These are phyloP conservation scores for Balaeniceps rex DNA, from an alignment of 2,113 vertebrate species.

Conservation along the genomic window DNA sequence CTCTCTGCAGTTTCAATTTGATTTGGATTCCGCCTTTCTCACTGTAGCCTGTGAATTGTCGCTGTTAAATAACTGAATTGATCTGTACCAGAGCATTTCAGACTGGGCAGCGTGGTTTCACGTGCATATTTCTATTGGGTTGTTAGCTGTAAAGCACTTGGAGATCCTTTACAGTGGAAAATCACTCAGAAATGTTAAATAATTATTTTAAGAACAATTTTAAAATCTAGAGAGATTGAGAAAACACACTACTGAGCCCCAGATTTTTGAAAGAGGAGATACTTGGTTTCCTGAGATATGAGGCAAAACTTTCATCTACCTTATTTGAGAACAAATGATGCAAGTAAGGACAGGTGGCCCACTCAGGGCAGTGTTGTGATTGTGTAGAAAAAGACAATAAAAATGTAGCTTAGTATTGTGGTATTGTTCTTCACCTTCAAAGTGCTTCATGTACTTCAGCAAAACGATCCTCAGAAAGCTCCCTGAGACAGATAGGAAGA, in stretches of 20 bases:
- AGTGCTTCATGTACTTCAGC: background rate
- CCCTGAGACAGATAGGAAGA: background rate
- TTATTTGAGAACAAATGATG: background rate
- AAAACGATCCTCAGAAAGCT: background rate
- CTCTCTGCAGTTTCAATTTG: background rate
- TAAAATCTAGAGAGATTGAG: background rate
- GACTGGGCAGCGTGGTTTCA: background rate
- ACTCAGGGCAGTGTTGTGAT: background rate
- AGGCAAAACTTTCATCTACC: background rate
- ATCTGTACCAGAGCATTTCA: background rate
- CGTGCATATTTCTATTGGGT: rapidly evolving
- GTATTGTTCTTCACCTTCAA: background rate
- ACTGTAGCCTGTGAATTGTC: background rate
- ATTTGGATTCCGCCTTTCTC: background rate
- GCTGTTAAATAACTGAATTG: background rate
- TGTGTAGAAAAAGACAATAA: background rate
- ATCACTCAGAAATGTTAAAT: background rate
- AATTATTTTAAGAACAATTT: background rate
- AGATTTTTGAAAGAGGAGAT: background rate
- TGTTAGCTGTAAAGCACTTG: background rate
- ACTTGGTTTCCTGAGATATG: background rate
- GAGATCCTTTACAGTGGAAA: background rate
- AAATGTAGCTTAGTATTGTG: background rate
- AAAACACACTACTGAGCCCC: background rate
- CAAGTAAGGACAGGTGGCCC: background rate